Base-by-base conservation (phyloP, 2,888 invertebrate genomes). In the Chesias legatella region DNA sequence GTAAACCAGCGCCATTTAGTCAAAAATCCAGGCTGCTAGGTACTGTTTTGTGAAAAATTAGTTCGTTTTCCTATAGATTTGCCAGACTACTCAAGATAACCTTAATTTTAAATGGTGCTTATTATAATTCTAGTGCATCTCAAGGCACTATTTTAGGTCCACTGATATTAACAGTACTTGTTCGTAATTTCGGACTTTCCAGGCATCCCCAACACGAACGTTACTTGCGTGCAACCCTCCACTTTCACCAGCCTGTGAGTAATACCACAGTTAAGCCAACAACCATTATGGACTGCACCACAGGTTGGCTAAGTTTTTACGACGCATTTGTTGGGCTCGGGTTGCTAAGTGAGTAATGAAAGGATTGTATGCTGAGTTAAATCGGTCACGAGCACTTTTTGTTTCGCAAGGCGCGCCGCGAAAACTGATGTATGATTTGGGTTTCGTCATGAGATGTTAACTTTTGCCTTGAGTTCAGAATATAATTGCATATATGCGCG, bases 321-420 rank as follows among this genome's bases (percentile, higher is more conserved):
- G 7, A 25, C 20, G 10, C 25, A 9, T 45, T 45, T 45, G 45
- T 45, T 45, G 33, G 45, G 35, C 17, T 48, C 40, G 37, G 42
- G 51, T 54, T 54, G 51, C 54, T 48, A 54, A 32, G 48, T 51
- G 54, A 54, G 47, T 48, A 48, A 48, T 48, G 20, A 35, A 43
- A 47, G 38, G 31, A 42, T 42, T 38, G 38, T 42, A 39, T 42
- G 35, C 42, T 23, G 42, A 43, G 35, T 32, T 47, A 39, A 42
- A 39, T 42, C 47, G 42, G 47, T 47, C 47, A 47, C 42, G 46
- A 46, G 46, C 34, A 46, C 28, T 42, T 39, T 47, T 47, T 43
- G 38, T 43, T 42, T 47, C 39, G 47, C 29, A 42, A 42, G 38
- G 42, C 35, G 29, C 34, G 34, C 25, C 42, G 31, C 32, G 32